phyloP scores from a whole-genome alignment of 2,797 vertebrate genomes.

The Periophthalmus magnuspinnatus region DNA sequence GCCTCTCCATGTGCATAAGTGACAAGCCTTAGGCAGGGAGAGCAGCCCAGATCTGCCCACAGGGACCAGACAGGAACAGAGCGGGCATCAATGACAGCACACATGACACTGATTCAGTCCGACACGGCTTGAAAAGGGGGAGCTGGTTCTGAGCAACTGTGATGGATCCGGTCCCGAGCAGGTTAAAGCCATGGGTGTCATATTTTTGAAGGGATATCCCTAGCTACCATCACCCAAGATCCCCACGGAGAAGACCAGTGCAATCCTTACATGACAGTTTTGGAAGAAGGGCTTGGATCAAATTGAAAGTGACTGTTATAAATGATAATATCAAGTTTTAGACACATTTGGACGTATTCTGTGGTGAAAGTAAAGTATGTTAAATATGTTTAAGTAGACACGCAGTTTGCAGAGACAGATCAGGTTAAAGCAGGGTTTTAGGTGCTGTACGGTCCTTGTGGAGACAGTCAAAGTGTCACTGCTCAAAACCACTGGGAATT shows the following conservation, averaged over 20 bases:
- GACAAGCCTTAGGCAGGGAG: slow-evolving; percentile 18
- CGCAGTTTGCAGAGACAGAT: neutral
- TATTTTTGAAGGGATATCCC: slow-evolving; percentile 1
- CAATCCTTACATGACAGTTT: slow-evolving; percentile 1
- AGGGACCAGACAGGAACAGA: slow-evolving; percentile 14
- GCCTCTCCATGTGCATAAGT: slow-evolving; percentile 3
- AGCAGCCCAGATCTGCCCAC: slow-evolving; percentile 7
- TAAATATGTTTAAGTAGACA: neutral
- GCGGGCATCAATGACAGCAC: slow-evolving; percentile 10
- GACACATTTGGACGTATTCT: neutral
- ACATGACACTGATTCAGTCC: slow-evolving; percentile 11
- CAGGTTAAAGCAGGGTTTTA: neutral
- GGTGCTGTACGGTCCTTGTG: neutral
- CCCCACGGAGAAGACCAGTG: neutral
- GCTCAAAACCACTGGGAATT: neutral
- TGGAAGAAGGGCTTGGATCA: neutral
- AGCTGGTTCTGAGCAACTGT: slow-evolving; percentile 3
- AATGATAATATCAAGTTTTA: neutral
- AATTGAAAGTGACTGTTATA: neutral
- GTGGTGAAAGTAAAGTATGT: neutral
- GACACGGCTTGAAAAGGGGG: slow-evolving; percentile 5
- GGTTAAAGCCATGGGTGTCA: slow-evolving; percentile 7
- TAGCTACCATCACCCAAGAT: slow-evolving; percentile 1
- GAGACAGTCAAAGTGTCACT: neutral
- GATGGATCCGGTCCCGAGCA: slow-evolving; percentile 1